Evolutionary conservation across 2,113 vertebrate species (phyloP).

Genomic region (Percopsis transmontana): DNA sequence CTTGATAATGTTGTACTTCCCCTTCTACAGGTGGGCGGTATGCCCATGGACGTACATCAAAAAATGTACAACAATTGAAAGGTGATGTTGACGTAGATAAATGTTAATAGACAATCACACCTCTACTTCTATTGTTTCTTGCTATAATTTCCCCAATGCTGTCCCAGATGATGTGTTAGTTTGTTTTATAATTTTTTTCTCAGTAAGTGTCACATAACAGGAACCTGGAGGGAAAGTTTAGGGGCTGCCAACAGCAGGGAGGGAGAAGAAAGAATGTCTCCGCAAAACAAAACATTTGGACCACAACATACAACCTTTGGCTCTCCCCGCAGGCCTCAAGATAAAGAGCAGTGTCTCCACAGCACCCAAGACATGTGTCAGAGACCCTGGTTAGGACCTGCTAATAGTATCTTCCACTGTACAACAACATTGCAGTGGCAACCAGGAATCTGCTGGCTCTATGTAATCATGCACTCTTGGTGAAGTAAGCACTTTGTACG

Average conservation of each 20-base stretch:
- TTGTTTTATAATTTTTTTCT: slow-evolving; percentile 27
- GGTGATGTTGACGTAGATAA: slow-evolving; percentile 21
- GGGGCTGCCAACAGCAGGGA: background rate
- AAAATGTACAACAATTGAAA: slow-evolving; percentile 52
- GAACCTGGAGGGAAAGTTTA: slow-evolving; percentile 10
- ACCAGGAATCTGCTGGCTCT: background rate
- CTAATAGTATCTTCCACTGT: slow-evolving; percentile 20
- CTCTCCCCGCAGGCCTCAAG: slow-evolving; percentile 33
- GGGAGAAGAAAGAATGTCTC: background rate
- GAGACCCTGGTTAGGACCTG: slow-evolving; percentile 30
- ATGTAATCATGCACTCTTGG: slow-evolving; percentile 13
- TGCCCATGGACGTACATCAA: slow-evolving; percentile 14
- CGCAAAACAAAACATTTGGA: slow-evolving; percentile 58
- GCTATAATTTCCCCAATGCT: slow-evolving; percentile 7
- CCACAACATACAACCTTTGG: slow-evolving; percentile 44
- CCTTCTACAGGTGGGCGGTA: slow-evolving; percentile 26
- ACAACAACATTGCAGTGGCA: background rate
- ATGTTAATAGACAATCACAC: slow-evolving; percentile 26
- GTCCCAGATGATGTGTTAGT: background rate
- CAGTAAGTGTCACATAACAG: slow-evolving; percentile 11
- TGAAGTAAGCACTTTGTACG: background rate
- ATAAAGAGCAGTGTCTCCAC: slow-evolving; percentile 30
- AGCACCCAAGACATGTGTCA: slow-evolving; percentile 44
- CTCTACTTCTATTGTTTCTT: slow-evolving; percentile 32
- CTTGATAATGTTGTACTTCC: slow-evolving; percentile 26